A percentile compares a stretch with the other conserved stretches of the same genome.
Conservation (phyloP, 2,797 vertebrate genomes). For the Muscicapa striata region DNA sequence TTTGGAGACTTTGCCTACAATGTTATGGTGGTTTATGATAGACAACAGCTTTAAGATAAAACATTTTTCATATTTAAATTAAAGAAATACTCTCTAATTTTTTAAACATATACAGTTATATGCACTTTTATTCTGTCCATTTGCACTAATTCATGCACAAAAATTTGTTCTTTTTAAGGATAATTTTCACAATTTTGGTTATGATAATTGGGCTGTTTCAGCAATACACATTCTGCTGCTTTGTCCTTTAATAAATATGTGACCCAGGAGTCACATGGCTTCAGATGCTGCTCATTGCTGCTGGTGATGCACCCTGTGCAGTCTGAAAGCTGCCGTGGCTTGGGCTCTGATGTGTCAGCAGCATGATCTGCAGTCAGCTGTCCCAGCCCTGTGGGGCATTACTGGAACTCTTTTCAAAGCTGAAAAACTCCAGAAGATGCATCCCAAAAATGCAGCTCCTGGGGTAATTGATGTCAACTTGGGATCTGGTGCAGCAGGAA, state of each 20-base stretch:
- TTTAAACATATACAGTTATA: neutral
- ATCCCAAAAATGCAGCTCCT: accelerated
- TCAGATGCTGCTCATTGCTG: neutral
- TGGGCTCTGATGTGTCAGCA: neutral
- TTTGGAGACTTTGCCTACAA: neutral
- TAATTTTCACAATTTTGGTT: neutral
- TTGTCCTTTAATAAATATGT: neutral
- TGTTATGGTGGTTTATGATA: neutral
- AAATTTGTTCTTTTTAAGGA: neutral
- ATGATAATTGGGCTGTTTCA: neutral
- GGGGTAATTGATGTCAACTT: neutral
- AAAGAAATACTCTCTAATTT: neutral
- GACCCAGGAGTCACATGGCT: neutral
- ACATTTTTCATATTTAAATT: neutral
- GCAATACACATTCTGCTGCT: neutral
- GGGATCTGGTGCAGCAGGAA: neutral
- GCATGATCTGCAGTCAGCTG: neutral
- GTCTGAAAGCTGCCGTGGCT: neutral
- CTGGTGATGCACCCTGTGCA: neutral
- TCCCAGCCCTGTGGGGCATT: accelerated
- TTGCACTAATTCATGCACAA: neutral
- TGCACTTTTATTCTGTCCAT: neutral
- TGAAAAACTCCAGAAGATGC: neutral
- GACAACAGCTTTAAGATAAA: neutral
- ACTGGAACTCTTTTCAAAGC: neutral